Evolutionary conservation across 2,113 vertebrate genomes (phyloP), one percentile per base, ranked within the genome.

Genomic region (Platanista minor): DNA sequence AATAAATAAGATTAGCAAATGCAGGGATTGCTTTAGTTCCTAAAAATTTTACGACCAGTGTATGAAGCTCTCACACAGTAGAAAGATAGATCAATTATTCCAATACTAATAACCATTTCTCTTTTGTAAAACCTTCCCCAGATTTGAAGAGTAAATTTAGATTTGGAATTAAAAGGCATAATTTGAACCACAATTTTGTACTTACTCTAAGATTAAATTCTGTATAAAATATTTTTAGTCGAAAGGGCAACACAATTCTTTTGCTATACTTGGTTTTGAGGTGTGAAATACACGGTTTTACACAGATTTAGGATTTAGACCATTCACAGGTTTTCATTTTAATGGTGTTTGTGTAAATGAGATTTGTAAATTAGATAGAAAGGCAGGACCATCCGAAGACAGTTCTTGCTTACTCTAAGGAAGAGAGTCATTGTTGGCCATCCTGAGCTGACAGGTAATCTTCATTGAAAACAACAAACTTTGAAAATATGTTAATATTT

Each of bases 1-100:
- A 91, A 86, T 89, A 86, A 95, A 71, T 27, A 80, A 71, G 29
- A 91, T 93, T 85, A 92, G 11, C 57, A 72, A 84, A 54, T 52
- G 18, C 64, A n/a, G 33, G 46, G 10, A 17, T 49, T 90, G 31
- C 25, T 87, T 87, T 10, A 18, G 66, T 49, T 59, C 64, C 64
- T 77, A 77, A 75, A 90, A 72, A 29, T 69, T 43, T 96, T 84
- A 72, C 17, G 31, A 7, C 4, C 49, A n/a, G n/a, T 41, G 6
- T 13, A 36, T 39, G 46, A 75, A 87, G 27, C 41, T 2, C 14
- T 64, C 29, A 54, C 11, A 64, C 9, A 23, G 71, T 81, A 49
- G 69, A 81, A 87, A 72, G 43, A 41, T 25, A 61, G 8, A 61
- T 36, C 57, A n/a, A 43, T 85, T 80, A 71, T 81, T 43, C 23